These are phyloP conservation scores for Panthera leo DNA, from an alignment of 2,113 vertebrate genomes.

Conservation along the genomic window DNA sequence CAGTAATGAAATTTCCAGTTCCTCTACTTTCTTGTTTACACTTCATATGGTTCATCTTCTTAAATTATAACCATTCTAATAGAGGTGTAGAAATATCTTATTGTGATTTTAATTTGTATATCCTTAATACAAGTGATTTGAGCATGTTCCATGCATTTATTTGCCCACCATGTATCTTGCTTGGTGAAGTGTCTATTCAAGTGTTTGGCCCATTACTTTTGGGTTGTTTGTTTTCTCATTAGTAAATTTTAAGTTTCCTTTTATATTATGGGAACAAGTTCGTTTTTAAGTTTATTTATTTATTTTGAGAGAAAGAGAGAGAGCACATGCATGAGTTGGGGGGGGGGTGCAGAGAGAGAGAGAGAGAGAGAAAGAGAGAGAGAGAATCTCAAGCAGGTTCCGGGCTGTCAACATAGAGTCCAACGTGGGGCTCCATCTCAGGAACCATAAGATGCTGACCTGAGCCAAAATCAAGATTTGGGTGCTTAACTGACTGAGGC, in stretches of 20 bases:
- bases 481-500: too few relatives aligned
- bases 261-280: neutral
- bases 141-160: neutral
- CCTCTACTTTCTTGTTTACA: neutral
- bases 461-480: too few relatives aligned
- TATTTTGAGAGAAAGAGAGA: too few relatives aligned
- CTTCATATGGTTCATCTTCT: neutral
- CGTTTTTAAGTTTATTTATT: too few relatives aligned
- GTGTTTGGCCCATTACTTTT: neutral
- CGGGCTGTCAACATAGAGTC: too few relatives aligned
- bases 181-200: neutral
- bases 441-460: too few relatives aligned
- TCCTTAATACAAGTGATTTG: neutral
- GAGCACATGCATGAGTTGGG: too few relatives aligned
- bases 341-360: too few relatives aligned
- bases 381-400: too few relatives aligned
- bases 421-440: too few relatives aligned
- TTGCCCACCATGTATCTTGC: neutral
- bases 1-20: neutral
- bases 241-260: neutral
- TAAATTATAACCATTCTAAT: neutral
- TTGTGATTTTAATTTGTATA: neutral
- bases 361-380: too few relatives aligned
- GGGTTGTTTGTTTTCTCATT: neutral
- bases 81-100: neutral